Conservation (phyloP, 2,888 invertebrate genomes). For the Ecliptopera silaceata region DNA sequence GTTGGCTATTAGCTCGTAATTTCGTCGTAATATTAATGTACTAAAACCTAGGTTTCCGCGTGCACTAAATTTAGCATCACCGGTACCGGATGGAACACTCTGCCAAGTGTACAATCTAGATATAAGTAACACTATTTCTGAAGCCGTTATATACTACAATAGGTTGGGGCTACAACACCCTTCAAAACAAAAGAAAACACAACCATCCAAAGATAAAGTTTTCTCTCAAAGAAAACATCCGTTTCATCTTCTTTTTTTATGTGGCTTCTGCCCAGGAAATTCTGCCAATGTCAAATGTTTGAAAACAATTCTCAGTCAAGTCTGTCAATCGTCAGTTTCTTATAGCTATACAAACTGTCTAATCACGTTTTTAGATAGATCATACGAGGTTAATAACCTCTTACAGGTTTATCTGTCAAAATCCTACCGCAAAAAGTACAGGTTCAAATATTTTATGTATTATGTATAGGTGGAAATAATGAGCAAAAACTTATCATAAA, state of each 20-base stretch:
- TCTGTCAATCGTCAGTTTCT: no score
- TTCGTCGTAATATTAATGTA: constrained; percentile 11
- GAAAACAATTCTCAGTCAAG: no score
- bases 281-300: no score
- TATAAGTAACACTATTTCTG: constrained; percentile 35
- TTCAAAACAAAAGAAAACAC: not conserved
- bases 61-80: constrained; percentile 30
- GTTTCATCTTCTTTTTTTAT: no score
- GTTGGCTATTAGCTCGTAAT: not conserved
- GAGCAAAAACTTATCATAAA: constrained; percentile 5
- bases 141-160: constrained; percentile 9
- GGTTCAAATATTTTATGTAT: not conserved
- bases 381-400: not conserved
- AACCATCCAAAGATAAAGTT: no score
- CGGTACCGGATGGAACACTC: constrained; percentile 36
- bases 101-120: constrained; percentile 33
- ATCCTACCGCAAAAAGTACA: not conserved
- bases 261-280: no score
- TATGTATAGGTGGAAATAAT: constrained; percentile 1
- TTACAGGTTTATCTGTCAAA: not conserved
- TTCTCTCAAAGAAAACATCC: no score
- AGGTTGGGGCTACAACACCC: not conserved
- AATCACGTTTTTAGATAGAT: not conserved
- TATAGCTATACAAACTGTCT: not conserved
- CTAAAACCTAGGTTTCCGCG: constrained; percentile 31